These are phyloP conservation scores for Druceiella hillmani DNA, from an alignment of 2,888 invertebrate genomes.

Conservation along the genomic window DNA sequence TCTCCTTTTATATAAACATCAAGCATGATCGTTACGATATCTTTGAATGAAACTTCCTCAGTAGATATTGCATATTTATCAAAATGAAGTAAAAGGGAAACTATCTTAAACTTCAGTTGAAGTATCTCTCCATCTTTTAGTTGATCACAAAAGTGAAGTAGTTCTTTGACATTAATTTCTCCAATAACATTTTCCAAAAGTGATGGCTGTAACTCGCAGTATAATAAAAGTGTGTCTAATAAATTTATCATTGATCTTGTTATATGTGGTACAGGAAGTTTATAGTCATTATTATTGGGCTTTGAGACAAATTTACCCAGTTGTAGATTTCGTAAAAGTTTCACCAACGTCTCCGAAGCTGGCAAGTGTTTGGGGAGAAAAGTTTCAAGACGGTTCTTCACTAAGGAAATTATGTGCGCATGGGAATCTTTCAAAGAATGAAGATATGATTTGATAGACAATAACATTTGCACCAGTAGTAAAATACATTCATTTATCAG, in stretches of 20 bases:
- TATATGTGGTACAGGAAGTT: constrained; percentile 32
- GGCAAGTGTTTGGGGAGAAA: constrained; percentile 47
- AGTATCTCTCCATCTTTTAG: constrained; percentile 31
- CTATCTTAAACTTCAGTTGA: constrained; percentile 43
- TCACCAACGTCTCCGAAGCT: constrained; percentile 33
- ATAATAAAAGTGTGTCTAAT: constrained; percentile 38
- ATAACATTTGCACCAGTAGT: constrained; percentile 52
- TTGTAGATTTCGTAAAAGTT: constrained; percentile 33
- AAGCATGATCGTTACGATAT: constrained; percentile 51
- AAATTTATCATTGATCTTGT: constrained; percentile 36
- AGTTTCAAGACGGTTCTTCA: constrained; percentile 37
- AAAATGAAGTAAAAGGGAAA: constrained; percentile 40
- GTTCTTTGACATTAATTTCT: constrained; percentile 39
- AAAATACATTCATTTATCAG: constrained; percentile 44
- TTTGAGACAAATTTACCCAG: too few relatives aligned
- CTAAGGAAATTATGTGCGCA: constrained; percentile 31
- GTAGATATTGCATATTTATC: constrained; percentile 50
- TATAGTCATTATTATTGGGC: too few relatives aligned
- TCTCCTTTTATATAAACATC: constrained; percentile 45
- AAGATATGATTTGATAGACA: constrained; percentile 48
- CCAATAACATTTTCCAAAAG: constrained; percentile 46
- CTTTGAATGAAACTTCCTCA: constrained; percentile 47
- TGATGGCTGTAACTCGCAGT: constrained; percentile 40
- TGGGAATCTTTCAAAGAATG: constrained; percentile 40
- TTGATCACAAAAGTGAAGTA: constrained; percentile 36